A percentile compares a stretch with the other conserved stretches of the same genome.
Evolutionary conservation across 2,113 vertebrate genomes (phyloP).

Genomic region (Coptodon bakossiorum): DNA sequence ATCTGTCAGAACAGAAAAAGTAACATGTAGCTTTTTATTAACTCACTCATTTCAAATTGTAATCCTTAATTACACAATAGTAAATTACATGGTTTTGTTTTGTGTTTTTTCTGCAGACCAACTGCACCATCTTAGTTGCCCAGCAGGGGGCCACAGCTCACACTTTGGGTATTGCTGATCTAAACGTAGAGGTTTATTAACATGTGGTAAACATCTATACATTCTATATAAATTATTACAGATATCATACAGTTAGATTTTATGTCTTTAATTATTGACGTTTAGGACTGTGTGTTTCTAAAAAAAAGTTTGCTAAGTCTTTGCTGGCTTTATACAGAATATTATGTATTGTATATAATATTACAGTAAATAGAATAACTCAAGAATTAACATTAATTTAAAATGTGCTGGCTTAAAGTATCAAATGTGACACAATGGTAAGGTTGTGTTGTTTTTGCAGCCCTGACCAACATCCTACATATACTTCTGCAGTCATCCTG

Average conservation of each 20-base stretch:
- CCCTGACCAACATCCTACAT: not conserved
- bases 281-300: not conserved
- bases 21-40: not conserved
- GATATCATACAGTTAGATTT: not conserved
- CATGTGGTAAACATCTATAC: not conserved
- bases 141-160: rapidly evolving
- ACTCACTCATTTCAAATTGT: not conserved
- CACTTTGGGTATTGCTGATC: rapidly evolving
- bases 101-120: not conserved
- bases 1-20: not conserved
- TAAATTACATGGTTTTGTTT: not conserved
- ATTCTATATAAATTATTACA: not conserved
- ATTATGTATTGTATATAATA: rapidly evolving
- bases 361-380: not conserved
- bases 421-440: too few species aligned
- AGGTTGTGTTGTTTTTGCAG: not conserved
- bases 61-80: not conserved
- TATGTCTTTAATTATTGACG: rapidly evolving
- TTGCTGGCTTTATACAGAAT: not conserved
- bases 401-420: too few species aligned
- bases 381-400: too few species aligned
- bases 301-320: not conserved
- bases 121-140: not conserved
- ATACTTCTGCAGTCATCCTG: rapidly evolving
- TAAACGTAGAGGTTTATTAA: not conserved